These are phyloP conservation scores for Otolemur garnettii DNA, from an alignment of 2,113 vertebrate genomes.

Conservation along the genomic window DNA sequence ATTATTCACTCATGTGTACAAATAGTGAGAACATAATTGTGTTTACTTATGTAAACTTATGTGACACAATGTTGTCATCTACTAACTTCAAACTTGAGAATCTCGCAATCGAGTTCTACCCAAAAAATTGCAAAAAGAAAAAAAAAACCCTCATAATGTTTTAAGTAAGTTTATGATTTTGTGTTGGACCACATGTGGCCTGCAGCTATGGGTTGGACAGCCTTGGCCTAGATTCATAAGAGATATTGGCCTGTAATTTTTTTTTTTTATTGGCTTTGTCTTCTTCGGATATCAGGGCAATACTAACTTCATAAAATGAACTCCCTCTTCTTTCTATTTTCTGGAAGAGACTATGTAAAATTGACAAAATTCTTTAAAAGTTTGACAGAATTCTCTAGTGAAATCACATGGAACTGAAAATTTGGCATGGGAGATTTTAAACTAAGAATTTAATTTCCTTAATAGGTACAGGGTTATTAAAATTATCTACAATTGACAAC, in stretches of 20 bases:
- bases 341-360: background rate
- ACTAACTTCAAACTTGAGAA: too few species aligned
- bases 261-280: background rate
- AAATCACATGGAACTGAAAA: background rate
- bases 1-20: too few species aligned
- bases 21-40: too few species aligned
- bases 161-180: too few species aligned
- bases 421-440: background rate
- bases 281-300: background rate
- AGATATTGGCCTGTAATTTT: background rate
- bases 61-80: too few species aligned
- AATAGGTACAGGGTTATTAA: background rate
- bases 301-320: background rate
- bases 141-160: too few species aligned
- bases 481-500: background rate
- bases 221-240: background rate
- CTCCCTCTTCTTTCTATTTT: background rate
- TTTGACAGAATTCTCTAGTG: background rate
- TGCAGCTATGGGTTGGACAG: too few species aligned
- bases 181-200: too few species aligned
- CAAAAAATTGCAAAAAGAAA: too few species aligned
- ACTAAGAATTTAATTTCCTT: background rate
- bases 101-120: too few species aligned
- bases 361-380: background rate
- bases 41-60: too few species aligned